Evolutionary conservation across 2,113 vertebrate genomes (phyloP), one percentile per base, ranked within the genome.

Genomic region (Apaloderma vittatum): DNA sequence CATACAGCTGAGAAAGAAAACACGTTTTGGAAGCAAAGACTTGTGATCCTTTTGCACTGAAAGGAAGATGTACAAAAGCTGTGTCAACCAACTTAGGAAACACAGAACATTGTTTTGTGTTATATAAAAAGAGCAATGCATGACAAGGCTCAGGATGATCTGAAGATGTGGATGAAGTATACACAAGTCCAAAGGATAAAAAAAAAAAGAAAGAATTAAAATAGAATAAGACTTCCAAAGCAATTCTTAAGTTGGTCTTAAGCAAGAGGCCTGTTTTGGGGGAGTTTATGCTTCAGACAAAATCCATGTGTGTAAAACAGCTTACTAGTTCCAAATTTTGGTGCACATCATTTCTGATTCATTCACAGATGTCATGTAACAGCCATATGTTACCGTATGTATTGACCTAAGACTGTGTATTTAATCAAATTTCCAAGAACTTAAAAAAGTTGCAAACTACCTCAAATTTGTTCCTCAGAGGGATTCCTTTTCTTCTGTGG

Each of bases 331-430:
- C 23, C 34, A 71, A 45, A 59, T 51, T 71, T 67, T 3, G 3
- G 34, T 48, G 15, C 21, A 45, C 0, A 0, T 2, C 11, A 32
- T 1, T 70, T 76, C 45, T 68, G 37, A 37, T 52, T 84, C 46
- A 37, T n/a, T 66, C 40, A 62, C 32, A 43, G 45, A 32, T 29
- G 23, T 27, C 23, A 17, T 24, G 22, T 18, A 81, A 79, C 21
- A 57, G 8, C 14, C 1, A 1, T 7, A 51, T 16, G 8, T 40
- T 90, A 21, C 30, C 26, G 27, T 48, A 24, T 17, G 15, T 24
- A 34, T 72, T 68, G 62, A 76, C 21, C 8, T 45, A 76, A 78
- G 21, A n/a, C 14, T 76, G 24, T 23, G 19, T 16, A 45, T 63
- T 94, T 87, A 55, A 55, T 59, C 14, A 52, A 2, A 30, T 61